Conservation (phyloP, 2,113 vertebrate genomes). For the Calonectris borealis region DNA sequence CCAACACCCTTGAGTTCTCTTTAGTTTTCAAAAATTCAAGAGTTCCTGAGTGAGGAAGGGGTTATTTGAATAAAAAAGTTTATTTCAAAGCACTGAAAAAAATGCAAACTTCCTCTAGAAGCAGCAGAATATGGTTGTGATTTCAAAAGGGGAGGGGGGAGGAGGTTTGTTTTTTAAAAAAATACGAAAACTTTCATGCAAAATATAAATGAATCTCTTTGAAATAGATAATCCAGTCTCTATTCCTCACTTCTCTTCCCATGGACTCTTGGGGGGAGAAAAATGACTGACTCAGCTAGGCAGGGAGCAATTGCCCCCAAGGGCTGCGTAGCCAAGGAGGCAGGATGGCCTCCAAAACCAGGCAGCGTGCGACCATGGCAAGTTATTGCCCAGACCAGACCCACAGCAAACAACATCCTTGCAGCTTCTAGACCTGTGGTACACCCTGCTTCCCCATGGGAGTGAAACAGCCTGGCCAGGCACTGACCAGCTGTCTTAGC, state of each 20-base stretch:
- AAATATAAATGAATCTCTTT: neutral
- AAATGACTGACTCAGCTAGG: no score
- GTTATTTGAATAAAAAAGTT: neutral
- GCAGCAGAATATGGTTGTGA: neutral
- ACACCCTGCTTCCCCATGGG: neutral
- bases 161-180: neutral
- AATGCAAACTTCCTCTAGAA: neutral
- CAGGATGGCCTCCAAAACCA: neutral
- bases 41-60: neutral
- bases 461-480: neutral
- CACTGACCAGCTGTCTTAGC: neutral
- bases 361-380: accelerated
- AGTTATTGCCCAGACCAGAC: neutral
- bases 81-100: neutral
- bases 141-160: neutral
- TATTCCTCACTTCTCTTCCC: neutral
- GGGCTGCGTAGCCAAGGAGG: no score
- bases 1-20: neutral
- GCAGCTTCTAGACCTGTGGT: neutral
- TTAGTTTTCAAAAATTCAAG: neutral
- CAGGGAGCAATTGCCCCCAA: neutral
- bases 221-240: neutral
- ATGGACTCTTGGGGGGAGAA: neutral
- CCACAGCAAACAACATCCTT: neutral
- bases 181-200: neutral